Evolutionary conservation across 2,797 vertebrate genomes (phyloP), one percentile per base, ranked within the genome.

Genomic region (Mallotus villosus): DNA sequence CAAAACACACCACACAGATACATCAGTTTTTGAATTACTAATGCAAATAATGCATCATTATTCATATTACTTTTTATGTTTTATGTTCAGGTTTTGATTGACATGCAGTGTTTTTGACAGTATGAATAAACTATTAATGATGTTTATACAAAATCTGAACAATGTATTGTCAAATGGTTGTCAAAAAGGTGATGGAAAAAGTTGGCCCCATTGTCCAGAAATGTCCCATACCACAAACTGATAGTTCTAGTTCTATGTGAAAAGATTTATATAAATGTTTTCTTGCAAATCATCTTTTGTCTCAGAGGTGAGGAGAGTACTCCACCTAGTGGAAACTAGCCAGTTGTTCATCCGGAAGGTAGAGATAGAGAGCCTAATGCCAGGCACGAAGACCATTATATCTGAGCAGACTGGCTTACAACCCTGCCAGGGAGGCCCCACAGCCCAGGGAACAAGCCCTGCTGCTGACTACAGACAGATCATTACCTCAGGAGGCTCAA

Each of bases 321-420:
- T 69, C 71, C 72, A 70, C 74, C 34, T 70, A 72, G 60, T 72
- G 69, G 77, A 62, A 51, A 24, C 41, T 14, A 46, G 41, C 41
- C 0, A 7, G 41, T 46, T 14, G 41, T 46, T 82, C 76, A 83
- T 86, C 80, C 75, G 74, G 76, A 81, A 79, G 75, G 80, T 61
- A 71, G 60, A 74, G 57, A 2, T 46, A 46, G 41, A 46, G 81
- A 57, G 25, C 78, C 81, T 91, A 90, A 91, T 91, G 81, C 89
- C 82, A 85, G 77, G 83, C 92, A 92, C 84, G 84, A 63, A 90
- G 82, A 84, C 89, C 84, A 90, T 91, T 90, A 88, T 74, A 84
- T 83, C 81, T 71, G 85, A 87, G 82, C 74, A 58, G 77, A 67
- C 70, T 71, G 78, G 83, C 86, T 86, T 80, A 83, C 65, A 80